Conservation (phyloP, 1,140 invertebrate species). For the Pseudomyrmex flavicornis region DNA sequence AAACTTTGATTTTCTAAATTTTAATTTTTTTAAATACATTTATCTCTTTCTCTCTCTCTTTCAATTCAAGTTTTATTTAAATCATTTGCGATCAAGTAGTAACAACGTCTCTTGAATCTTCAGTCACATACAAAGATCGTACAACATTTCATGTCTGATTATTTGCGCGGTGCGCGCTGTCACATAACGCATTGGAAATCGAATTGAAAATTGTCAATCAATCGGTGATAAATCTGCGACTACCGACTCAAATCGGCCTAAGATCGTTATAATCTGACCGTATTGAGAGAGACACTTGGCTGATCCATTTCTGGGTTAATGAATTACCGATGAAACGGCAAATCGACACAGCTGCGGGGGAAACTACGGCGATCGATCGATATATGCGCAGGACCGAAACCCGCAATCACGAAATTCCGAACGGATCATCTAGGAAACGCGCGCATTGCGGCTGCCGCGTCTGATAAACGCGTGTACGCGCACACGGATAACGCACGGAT, state of each 20-base stretch:
- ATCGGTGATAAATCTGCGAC: not conserved
- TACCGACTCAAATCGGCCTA: not conserved
- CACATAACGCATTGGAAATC: not conserved
- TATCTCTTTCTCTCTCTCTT: too few relatives aligned
- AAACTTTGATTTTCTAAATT: too few relatives aligned
- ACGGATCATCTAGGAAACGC: not conserved
- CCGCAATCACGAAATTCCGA: constrained; percentile 30
- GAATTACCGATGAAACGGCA: constrained; percentile 65
- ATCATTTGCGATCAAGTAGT: not conserved
- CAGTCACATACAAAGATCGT: not conserved
- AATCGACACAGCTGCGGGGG: constrained; percentile 57
- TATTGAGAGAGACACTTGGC: constrained; percentile 36
- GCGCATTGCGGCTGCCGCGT: not conserved
- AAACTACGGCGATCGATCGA: constrained; percentile 31
- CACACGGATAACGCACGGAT: not conserved
- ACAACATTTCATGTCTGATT: not conserved
- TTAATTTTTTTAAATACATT: too few relatives aligned
- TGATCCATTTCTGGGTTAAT: constrained; percentile 57
- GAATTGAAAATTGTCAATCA: not conserved
- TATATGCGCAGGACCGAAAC: constrained; percentile 27
- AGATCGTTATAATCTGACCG: constrained; percentile 31
- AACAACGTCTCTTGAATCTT: not conserved
- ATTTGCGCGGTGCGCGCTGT: not conserved
- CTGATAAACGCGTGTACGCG: not conserved
- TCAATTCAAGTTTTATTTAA: not conserved